Evolutionary conservation across 2,113 vertebrate genomes (phyloP), one percentile per base, ranked within the genome.

Genomic region (Eira barbara): DNA sequence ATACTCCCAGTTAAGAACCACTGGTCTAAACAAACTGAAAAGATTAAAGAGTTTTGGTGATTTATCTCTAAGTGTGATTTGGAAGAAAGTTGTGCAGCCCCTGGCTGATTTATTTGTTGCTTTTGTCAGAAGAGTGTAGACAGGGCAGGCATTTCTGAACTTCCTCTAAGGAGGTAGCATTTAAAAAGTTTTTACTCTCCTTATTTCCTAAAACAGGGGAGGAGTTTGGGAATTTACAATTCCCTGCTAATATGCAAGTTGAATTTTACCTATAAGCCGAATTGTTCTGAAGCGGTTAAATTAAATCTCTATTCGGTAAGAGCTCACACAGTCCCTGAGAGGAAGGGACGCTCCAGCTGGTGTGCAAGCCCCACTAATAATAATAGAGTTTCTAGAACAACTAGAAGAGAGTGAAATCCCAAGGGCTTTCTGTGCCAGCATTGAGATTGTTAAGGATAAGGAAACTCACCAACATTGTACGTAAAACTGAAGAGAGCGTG

Each of bases 281-380:
- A 14, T 61, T 85, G 2, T 57, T 34, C 5, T 0, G 2, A 90
- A 67, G 76, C 94, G 96, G 34, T 65, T 97, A 91, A 97, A 71
- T 85, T 88, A 78, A 34, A 27, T 3, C 0, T 59, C 82, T 92
- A 94, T 95, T 34, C 87, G 97, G 69, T 94, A 99, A 99, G 99
- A 95, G 97, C 99, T 84, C 99, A 99, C 34, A 99, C 99, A 97
- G 98, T 99, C 95, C 99, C 99, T 89, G 99, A 99, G 88, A 97
- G 97, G 78, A 98, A 99, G 99, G 99, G 99, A 98, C 97, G 98
- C n/a, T n/a, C 29, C 29, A 52, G 65, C 57, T 59, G 36, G 78
- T 59, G 39, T 21, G 11, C 59, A 71, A 71, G 34, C 39, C 39
- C 42, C 29, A 39, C 73, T 86, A 20, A 25, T 23, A 27, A 80